Evolutionary conservation across 2,797 vertebrate species (phyloP).

Genomic region (Cottoperca gobio): DNA sequence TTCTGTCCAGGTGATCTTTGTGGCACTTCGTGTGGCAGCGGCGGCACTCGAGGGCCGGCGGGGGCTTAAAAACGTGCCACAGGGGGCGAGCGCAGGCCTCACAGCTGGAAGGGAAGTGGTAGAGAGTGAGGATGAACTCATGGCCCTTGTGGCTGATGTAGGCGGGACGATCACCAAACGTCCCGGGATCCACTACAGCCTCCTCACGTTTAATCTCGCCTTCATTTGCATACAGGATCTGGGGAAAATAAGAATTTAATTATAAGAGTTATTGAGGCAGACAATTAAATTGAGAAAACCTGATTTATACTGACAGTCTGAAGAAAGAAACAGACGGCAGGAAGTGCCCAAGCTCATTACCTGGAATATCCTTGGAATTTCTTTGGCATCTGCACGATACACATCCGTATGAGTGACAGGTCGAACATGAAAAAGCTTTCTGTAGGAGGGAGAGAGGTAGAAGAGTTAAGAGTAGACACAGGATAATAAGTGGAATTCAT

Average conservation of each 20-base stretch:
- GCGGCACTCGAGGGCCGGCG: slow-evolving; percentile 95
- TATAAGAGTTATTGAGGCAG: background rate
- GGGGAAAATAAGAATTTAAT: slow-evolving; percentile 5
- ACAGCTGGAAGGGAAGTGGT: slow-evolving; percentile 97
- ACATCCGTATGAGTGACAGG: slow-evolving; percentile 98
- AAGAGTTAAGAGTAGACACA: background rate
- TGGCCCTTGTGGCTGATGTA: slow-evolving; percentile 97
- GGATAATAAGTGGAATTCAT: background rate
- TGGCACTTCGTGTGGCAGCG: slow-evolving; percentile 98
- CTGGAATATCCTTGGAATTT: slow-evolving; percentile 99
- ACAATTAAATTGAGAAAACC: background rate
- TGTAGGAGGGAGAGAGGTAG: slow-evolving; percentile 56
- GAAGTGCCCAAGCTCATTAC: slow-evolving; percentile 68
- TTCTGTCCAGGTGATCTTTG: slow-evolving; percentile 96
- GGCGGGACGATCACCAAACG: slow-evolving; percentile 88
- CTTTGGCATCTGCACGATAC: slow-evolving; percentile 94
- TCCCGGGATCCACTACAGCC: slow-evolving; percentile 82
- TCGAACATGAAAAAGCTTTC: slow-evolving; percentile 97
- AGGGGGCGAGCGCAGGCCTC: slow-evolving; percentile 94
- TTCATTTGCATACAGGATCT: slow-evolving; percentile 98
- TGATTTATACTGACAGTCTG: background rate
- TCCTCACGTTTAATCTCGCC: slow-evolving; percentile 97
- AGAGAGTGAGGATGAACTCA: slow-evolving; percentile 95
- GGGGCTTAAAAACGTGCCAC: slow-evolving; percentile 97
- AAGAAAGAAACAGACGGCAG: background rate